phyloP scores from a whole-genome alignment of 2,113 vertebrate species.

The Tenrec ecaudatus region DNA sequence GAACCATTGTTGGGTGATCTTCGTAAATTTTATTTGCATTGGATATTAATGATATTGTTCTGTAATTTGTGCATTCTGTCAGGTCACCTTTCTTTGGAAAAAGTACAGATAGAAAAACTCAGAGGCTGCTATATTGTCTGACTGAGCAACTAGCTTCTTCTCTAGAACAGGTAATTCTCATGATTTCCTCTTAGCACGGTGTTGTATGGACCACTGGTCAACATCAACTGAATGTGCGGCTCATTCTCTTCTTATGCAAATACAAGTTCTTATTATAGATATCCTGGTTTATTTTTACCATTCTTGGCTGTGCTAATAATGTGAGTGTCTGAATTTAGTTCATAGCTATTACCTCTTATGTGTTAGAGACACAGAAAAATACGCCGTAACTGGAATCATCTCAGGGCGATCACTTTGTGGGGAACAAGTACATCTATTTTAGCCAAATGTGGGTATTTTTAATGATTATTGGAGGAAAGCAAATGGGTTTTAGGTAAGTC shows the following conservation, averaged over 20 bases:
- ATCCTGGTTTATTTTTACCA: not conserved
- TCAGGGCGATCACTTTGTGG: not conserved
- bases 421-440: not conserved
- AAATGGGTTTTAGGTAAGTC: not conserved
- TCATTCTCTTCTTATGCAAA: not conserved
- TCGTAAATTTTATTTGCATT: too few species aligned
- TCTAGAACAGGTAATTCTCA: too few species aligned
- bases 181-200: too few species aligned
- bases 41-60: too few species aligned
- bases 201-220: too few species aligned
- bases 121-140: too few species aligned
- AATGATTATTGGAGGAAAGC: not conserved
- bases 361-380: not conserved
- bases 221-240: not conserved
- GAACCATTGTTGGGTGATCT: too few species aligned
- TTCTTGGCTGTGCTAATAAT: not conserved
- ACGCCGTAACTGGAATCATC: not conserved
- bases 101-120: too few species aligned
- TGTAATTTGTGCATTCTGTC: too few species aligned
- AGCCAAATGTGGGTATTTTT: not conserved
- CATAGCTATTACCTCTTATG: not conserved
- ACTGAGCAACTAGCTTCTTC: too few species aligned
- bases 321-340: slow-evolving; percentile 17
- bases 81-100: too few species aligned
- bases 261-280: not conserved